Evolutionary conservation across 53 echinoderm and acorn worm species (phyloP), one percentile per base, ranked within the genome.

Genomic region (Antedon mediterranea): DNA sequence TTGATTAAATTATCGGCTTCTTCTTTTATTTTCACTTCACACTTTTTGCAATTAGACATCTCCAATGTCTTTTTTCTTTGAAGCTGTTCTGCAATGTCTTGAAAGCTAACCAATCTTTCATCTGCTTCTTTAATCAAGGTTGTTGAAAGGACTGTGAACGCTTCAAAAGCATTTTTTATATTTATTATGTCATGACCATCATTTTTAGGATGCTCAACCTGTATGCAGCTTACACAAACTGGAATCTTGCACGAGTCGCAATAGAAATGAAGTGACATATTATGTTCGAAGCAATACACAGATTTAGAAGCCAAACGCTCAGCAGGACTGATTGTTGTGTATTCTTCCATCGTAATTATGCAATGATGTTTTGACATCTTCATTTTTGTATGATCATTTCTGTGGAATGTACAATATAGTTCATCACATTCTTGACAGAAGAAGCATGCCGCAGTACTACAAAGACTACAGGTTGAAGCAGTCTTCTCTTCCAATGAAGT

Each of bases 401-500:
- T 33, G 33, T 76, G 76, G 20, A 26, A 32, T 71, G 31, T 57
- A 41, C 82, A 82, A 31, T 76, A 41, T 34, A 76, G 20, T 37
- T 73, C 76, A 32, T 82, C 76, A 43, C 82, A 82, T 34, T 82
- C 82, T 7, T 28, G 27, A 15, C 82, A 82, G 31, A 71, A 30
- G 15, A 0, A 29, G 32, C 30, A 42, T 34, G 18, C 34, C 28
- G 70, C 15, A 33, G 79, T 71, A 26, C 23, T 28, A 32, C 33
- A 4, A 4, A 23, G 30, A 29, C 13, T 27, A 27, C 72, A 33
- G 14, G 4, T 15, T 28, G 29, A 27, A 0, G 14, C 73, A 15
- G 31, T 23, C 2, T 29, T 72, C 28, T 33, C 28, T 33, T 80
- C 80, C 34, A 34, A 31, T 18, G 28, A 6, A 29, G 33, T 80